Base-by-base conservation (phyloP, 2,113 vertebrate genomes). In the Parus major region DNA sequence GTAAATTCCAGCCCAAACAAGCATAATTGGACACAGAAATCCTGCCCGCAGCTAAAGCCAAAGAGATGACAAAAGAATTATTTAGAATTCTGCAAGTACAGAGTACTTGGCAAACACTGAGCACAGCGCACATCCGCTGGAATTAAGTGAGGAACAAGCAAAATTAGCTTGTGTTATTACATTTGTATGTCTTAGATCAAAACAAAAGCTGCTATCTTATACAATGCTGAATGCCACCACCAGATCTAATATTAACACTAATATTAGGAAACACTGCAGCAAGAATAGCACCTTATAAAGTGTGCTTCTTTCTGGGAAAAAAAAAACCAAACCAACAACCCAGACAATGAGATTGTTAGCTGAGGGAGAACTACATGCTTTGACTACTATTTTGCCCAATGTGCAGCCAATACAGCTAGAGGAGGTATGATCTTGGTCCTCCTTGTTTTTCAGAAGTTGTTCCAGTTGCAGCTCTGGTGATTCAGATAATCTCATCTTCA, bases 71-170 rank as follows among this genome's bases (percentile, higher is more conserved):
- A 17, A 11, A 41, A 68, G 35, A 82, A 68, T 36, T 82, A 61
- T 16, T 89, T 52, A 75, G n/a, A 91, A 93, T 84, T 87, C 82
- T 82, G 33, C 52, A 89, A 81, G 50, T 68, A 61, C 22, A 72
- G 53, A 56, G 61, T 9, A 31, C 57, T 71, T 89, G 84, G 69
- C 61, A 89, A 55, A 35, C 78, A 56, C 1, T n/a, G 75, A 73
- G 36, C 44, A 59, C 47, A 70, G 75, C 13, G 85, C 27, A 68
- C 41, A 64, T 64, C 53, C 1, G 0, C 29, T 59, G 33, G 70
- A 92, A 91, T 79, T 91, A 90, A 91, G 84, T 15, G n/a, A 92
- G 61, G 57, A 95, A 65, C 53, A 65, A 85, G 49, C 27, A 90
- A 72, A 95, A 90, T 13, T 65, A 22, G n/a, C 61, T 93, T 72